phyloP scores from a whole-genome alignment of 2,113 vertebrate species.

The Pelecanus crispus region DNA sequence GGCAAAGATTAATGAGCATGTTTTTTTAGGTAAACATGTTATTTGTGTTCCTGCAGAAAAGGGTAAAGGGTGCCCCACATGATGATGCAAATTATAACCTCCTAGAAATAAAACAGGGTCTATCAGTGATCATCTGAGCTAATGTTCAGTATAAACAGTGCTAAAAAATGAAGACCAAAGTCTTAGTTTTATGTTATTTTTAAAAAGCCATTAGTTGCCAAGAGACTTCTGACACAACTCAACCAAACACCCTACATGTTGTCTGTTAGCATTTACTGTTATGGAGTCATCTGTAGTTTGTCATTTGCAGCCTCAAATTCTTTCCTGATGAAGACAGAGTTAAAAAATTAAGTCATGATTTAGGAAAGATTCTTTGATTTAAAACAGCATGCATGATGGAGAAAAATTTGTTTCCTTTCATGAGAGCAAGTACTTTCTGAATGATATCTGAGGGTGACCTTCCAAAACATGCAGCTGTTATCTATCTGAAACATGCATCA shows the following conservation, averaged over 20 bases:
- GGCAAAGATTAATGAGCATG: not conserved
- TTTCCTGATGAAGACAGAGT: not conserved
- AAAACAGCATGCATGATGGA: not conserved
- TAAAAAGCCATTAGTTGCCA: not conserved
- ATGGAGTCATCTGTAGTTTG: not conserved
- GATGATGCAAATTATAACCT: not conserved
- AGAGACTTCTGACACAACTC: not conserved
- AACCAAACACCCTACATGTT: not conserved
- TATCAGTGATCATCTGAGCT: not conserved
- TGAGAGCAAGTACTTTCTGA: not conserved
- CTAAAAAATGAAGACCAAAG: not conserved
- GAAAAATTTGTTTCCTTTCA: not conserved
- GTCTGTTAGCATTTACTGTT: not conserved
- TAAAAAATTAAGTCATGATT: not conserved
- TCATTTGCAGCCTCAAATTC: not conserved
- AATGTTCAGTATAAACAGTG: not conserved
- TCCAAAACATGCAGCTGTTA: not conserved
- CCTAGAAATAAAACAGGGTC: not conserved
- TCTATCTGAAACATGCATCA: not conserved
- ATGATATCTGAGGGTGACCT: not conserved
- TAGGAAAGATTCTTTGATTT: not conserved
- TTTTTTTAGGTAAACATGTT: not conserved
- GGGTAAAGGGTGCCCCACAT: not conserved
- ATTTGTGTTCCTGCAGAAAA: not conserved
- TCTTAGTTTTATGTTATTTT: not conserved